Base-by-base conservation (phyloP, 2,797 vertebrate genomes). In the Artibeus jamaicensis region DNA sequence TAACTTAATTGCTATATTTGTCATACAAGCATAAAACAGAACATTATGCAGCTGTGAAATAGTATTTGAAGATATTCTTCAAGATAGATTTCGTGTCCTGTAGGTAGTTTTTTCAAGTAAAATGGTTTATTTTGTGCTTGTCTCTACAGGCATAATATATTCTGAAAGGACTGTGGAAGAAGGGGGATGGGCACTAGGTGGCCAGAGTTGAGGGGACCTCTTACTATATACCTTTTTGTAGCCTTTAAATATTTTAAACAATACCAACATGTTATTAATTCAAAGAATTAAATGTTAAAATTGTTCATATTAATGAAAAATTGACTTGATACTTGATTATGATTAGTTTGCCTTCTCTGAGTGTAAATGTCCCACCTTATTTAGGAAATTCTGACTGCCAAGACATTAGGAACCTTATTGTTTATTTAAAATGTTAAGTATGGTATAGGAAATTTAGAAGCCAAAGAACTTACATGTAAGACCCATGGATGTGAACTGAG, bases 41-140 rank as follows among this genome's bases (percentile, higher is more conserved):
- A 88, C 48, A 89, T 76, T 68, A 87, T 78, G 9, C n/a, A 92
- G 46, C 19, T 94, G 15, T 77, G 84, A 81, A 87, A 88, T 73
- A 26, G 5, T 39, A 21, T 73, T 59, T 59, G 68, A 91, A 93
- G 15, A 44, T 26, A 91, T 22, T 83, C 21, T 81, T 88, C 12
- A 89, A 89, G 50, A 78, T 83, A 39, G 22, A 83, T 84, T 87
- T 74, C 57, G 29, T 89, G 39, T 78, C 68, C 26, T 81, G 3
- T 46, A 48, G 53, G 34, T 34, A 70, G 9, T 18, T 65, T 57
- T 42, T 34, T 5, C 89, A 93, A 82, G n/a, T 59, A 39, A 91
- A 81, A 46, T 74, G 44, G 19, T 68, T 79, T 42, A 70, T 73
- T 32, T 59, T 50, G n/a, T 86, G 15, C 74, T 77, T 95, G 55